Percentiles rank a stretch among this genome's conserved stretches.
These are phyloP conservation scores for Brachymystax lenok DNA, from an alignment of 2,797 vertebrate genomes.

Conservation along the genomic window DNA sequence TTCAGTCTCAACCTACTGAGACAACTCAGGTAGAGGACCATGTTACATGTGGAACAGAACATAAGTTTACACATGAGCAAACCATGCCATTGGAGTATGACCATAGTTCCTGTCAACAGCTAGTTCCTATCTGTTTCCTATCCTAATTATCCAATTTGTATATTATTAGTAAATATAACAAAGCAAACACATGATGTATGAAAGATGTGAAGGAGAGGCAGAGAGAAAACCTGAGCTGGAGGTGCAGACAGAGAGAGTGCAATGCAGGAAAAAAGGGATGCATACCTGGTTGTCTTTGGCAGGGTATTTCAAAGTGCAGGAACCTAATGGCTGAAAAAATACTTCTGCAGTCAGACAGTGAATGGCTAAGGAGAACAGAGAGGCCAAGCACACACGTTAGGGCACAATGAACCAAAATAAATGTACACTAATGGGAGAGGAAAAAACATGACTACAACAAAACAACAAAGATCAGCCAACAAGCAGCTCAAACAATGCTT, in stretches of 20 bases:
- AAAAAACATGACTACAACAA: slow-evolving; percentile 50
- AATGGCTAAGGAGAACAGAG: slow-evolving; percentile 82
- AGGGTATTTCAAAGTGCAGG: slow-evolving; percentile 80
- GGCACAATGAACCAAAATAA: slow-evolving; percentile 65
- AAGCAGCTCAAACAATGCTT: slow-evolving; percentile 64
- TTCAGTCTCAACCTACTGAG: background rate
- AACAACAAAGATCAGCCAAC: slow-evolving; percentile 62
- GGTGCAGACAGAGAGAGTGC: slow-evolving; percentile 52
- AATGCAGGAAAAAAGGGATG: slow-evolving; percentile 49
- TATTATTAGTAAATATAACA: slow-evolving; percentile 13
- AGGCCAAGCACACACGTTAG: slow-evolving; percentile 81
- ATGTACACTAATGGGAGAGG: slow-evolving; percentile 40
- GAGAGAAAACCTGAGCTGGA: slow-evolving; percentile 46
- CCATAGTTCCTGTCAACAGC: background rate
- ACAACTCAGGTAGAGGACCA: slow-evolving; percentile 1
- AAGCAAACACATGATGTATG: slow-evolving; percentile 38
- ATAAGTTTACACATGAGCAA: background rate
- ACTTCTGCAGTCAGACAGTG: slow-evolving; percentile 83
- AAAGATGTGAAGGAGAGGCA: slow-evolving; percentile 48
- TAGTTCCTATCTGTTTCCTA: background rate
- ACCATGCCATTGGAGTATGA: background rate
- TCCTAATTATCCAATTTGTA: no score
- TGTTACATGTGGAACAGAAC: background rate
- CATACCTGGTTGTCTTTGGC: slow-evolving; percentile 69
- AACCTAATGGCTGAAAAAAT: slow-evolving; percentile 82